Conservation (phyloP, 2,888 invertebrate genomes). For the Parapristionchus giblindavisi region DNA sequence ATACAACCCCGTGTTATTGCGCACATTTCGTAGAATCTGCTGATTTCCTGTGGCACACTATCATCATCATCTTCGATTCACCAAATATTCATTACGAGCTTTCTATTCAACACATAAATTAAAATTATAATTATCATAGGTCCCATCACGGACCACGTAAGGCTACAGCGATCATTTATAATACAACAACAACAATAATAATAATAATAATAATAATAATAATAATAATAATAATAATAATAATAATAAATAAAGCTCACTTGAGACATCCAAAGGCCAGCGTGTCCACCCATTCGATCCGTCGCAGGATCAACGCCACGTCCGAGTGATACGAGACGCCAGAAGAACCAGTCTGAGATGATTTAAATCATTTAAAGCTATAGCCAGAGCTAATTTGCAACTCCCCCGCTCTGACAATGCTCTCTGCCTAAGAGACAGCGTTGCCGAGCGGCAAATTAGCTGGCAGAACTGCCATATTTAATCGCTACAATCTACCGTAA, state of each 20-base stretch:
- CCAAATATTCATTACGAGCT: too few relatives aligned
- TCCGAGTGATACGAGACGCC: not conserved
- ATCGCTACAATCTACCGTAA: not conserved
- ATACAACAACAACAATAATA: too few relatives aligned
- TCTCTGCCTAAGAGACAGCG: too few relatives aligned
- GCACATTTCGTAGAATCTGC: too few relatives aligned
- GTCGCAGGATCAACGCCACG: not conserved
- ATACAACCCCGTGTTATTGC: too few relatives aligned
- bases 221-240: not conserved
- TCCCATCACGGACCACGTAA: too few relatives aligned
- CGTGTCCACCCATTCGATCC: slow-evolving; percentile 24
- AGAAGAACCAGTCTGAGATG: not conserved
- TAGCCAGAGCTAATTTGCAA: not conserved
- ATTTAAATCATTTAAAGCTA: not conserved
- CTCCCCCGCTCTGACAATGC: not conserved
- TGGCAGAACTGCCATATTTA: not conserved
- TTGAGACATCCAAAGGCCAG: slow-evolving; percentile 33
- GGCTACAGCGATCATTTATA: too few relatives aligned
- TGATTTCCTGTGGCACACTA: too few relatives aligned
- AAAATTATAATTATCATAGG: too few relatives aligned
- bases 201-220: not conserved
- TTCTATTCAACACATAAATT: too few relatives aligned
- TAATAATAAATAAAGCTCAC: not conserved
- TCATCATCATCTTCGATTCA: too few relatives aligned
- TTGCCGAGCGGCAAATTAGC: too few relatives aligned